Percentiles rank a stretch among this genome's conserved stretches.
phyloP scores from a whole-genome alignment of 1,140 invertebrate genomes.

The Philotrypesis tridentata region DNA sequence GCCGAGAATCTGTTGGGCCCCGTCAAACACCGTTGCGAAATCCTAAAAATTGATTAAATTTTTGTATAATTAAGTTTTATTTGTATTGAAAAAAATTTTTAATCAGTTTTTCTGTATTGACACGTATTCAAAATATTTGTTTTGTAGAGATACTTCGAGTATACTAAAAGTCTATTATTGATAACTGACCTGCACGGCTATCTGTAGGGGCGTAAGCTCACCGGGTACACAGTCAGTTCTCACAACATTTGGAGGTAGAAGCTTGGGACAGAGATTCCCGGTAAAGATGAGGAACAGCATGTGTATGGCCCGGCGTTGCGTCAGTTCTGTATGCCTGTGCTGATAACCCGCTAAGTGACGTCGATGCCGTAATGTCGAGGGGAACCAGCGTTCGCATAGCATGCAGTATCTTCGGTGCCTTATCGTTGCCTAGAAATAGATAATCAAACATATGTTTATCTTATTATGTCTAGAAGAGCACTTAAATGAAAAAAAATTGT shows the following conservation, averaged over 20 bases:
- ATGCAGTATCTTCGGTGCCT: conserved; percentile 69
- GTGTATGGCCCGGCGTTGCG: conserved; percentile 71
- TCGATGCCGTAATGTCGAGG: conserved; percentile 64
- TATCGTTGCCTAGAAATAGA: conserved; percentile 65
- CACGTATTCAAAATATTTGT: background rate
- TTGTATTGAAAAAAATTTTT: too few species aligned
- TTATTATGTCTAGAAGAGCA: background rate
- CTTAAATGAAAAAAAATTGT: too few species aligned
- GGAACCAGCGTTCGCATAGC: conserved; percentile 71
- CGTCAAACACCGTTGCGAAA: conserved; percentile 53
- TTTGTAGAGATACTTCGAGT: background rate
- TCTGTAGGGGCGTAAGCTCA: conserved; percentile 71
- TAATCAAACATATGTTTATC: background rate
- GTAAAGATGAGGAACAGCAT: conserved; percentile 72
- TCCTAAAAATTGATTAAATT: conserved; percentile 53
- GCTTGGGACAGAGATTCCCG: conserved; percentile 68
- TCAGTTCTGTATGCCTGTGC: conserved; percentile 69
- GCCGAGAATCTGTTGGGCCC: conserved; percentile 37
- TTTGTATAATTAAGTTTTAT: too few species aligned
- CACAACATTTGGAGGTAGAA: conserved; percentile 64
- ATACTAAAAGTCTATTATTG: background rate
- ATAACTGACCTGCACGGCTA: conserved; percentile 69
- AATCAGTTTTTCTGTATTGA: too few species aligned
- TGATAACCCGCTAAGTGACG: conserved; percentile 70
- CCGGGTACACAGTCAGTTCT: conserved; percentile 66